Base-by-base conservation (phyloP, 2,113 vertebrate genomes). In the Actinemys pallida region DNA sequence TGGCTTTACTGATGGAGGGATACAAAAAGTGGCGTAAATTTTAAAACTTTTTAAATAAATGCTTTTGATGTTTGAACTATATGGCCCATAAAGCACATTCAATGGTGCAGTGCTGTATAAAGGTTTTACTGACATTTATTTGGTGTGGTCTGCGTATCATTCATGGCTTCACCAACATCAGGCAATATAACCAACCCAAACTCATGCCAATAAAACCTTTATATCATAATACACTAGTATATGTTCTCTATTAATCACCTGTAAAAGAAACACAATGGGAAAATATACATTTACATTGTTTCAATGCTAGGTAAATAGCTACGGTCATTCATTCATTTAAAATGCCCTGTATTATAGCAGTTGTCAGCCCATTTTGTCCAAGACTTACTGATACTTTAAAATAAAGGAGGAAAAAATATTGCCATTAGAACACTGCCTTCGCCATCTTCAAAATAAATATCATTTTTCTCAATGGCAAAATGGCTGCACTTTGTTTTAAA, bases 211-310 rank as follows among this genome's bases (percentile, higher is more conserved):
- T 42, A 75, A 42, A 75, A 39, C n/a, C n/a, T 22, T 75, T 75
- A 75, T 75, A 11, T 20, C 35, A 75, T 20, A 75, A 42, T 39
- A 17, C 20, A 42, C 10, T 24, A 72, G 4, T n/a, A 10, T 75
- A 17, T 42, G 20, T 42, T 79, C 47, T 79, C 27, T 17, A 14
- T 27, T 78, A 27, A 39, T 72, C 81, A 56, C 0, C 52, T 62
- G 54, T 31, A 9, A 69, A 53, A 81, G 29, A 35, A 83, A 10
- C 31, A 12, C n/a, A 47, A 1, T 16, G 47, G 42, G 22, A 86
- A 65, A 52, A 42, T 1, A 0, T 2, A 42, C 81, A 11, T 0
- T 0, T 49, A 0, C 5, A 1, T 82, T 90, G 47, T 54, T 24
- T 45, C 72, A 45, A 25, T 45, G 24, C 72, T 25, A 2, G 24